These are phyloP conservation scores for Drosophila austrosaltans DNA, from an alignment of 2,888 invertebrate species.

Conservation along the genomic window DNA sequence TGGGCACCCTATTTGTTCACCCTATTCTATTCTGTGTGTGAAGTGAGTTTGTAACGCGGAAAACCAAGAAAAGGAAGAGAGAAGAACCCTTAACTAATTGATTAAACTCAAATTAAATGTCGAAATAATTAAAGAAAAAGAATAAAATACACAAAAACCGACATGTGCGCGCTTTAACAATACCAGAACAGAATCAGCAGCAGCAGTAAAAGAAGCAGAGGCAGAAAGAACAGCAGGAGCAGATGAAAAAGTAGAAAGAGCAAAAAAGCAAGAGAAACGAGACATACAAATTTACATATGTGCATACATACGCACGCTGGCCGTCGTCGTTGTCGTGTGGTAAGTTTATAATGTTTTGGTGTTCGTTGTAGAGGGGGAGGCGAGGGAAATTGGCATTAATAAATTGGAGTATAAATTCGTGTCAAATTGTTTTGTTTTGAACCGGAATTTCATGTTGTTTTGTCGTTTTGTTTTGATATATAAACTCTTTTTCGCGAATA, in stretches of 20 bases:
- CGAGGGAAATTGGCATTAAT: conserved; percentile 14
- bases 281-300: conserved; percentile 70
- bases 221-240: conserved; percentile 34
- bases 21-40: conserved; percentile 14
- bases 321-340: conserved; percentile 50
- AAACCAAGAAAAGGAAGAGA: conserved; percentile 36
- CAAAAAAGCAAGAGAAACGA: conserved; percentile 53
- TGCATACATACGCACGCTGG: conserved; percentile 66
- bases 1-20: conserved; percentile 9
- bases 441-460: background rate
- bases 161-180: conserved; percentile 21
- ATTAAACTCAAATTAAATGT: conserved; percentile 19
- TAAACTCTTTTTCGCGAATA: conserved; percentile 4
- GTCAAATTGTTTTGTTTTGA: background rate
- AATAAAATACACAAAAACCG: background rate
- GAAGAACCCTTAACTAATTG: conserved; percentile 38
- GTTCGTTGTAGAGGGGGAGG: conserved; percentile 29
- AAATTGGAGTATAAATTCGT: conserved; percentile 1
- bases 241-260: conserved; percentile 51
- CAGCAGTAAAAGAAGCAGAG: conserved; percentile 25
- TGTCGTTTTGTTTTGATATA: background rate
- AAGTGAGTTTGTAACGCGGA: conserved; percentile 32
- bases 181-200: conserved; percentile 15
- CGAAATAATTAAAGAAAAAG: conserved; percentile 11
- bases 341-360: conserved; percentile 61